These are phyloP conservation scores for Lissonota sp. DNA, from an alignment of 2,888 invertebrate species.

Conservation along the genomic window DNA sequence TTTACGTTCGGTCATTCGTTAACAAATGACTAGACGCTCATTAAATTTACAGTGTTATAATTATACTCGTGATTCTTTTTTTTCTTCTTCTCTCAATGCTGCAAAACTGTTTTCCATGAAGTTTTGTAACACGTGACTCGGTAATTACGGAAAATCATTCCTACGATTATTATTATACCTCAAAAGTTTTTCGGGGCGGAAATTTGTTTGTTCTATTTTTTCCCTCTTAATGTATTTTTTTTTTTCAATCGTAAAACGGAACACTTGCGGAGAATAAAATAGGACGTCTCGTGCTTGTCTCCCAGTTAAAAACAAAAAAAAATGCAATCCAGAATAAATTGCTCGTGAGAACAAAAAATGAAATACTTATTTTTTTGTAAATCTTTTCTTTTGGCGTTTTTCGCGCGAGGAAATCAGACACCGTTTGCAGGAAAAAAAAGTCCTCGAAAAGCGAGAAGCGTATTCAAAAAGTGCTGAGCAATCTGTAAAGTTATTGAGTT, in stretches of 20 bases:
- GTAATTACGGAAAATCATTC: constrained; percentile 16
- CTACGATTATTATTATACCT: background rate
- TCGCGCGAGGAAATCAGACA: constrained; percentile 8
- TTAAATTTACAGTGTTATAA: constrained; percentile 29
- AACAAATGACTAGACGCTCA: constrained; percentile 61
- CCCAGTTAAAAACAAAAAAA: background rate
- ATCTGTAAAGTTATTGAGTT: background rate
- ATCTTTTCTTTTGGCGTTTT: background rate
- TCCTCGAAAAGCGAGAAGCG: background rate
- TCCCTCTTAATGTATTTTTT: background rate
- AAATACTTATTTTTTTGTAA: too few relatives aligned
- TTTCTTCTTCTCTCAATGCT: background rate
- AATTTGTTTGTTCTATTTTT: constrained; percentile 13
- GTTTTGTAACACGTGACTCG: constrained; percentile 2
- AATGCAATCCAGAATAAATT: background rate
- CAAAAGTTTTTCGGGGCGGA: background rate
- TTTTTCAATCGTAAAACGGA: background rate
- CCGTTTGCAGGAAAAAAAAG: constrained; percentile 18
- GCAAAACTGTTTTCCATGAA: too few relatives aligned
- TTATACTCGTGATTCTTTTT: background rate
- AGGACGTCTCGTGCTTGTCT: constrained; percentile 10
- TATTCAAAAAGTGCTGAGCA: background rate
- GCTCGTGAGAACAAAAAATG: background rate
- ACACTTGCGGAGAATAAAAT: constrained; percentile 35
- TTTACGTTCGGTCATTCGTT: constrained; percentile 59